Base-by-base conservation (phyloP, 2,797 vertebrate species). In the Pangasius djambal region DNA sequence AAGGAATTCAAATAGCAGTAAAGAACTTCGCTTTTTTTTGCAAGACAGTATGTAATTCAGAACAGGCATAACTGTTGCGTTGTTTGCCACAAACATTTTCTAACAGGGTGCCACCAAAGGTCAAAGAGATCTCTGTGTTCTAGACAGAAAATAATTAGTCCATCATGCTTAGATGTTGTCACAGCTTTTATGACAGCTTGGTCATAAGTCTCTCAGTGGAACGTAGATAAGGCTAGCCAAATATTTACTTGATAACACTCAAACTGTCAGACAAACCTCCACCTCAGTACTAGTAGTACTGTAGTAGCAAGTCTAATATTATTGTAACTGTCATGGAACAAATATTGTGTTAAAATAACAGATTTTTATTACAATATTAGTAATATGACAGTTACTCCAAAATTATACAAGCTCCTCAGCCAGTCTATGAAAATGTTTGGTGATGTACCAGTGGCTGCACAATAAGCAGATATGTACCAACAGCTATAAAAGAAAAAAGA, bases 181-280 rank as follows among this genome's bases (percentile, higher is more conserved):
- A 77, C 50, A 81, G 70, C 48, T 67, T 88, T 90, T 92, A 90
- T 37, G 44, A 70, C 67, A 89, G 85, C 89, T 61, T 67, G 67
- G 87, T 86, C 87, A 83, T 78, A 90, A 89, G 88, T 89, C 87
- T 83, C 61, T 90, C 88, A 91, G 79, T 59, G 87, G 82, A 88
- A 89, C 84, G n/a, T 77, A 88, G 90, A 92, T 92, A 90, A 88
- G 84, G 95, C 93, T 86, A 90, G 91, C 91, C 93, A 96, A 96
- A 96, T 95, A 96, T 96, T 96, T 95, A 95, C 93, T 93, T 93
- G 94, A 94, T 93, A 94, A 90, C 93, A 95, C 94, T 93, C 37
- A 59, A 34, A 34, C 50, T 94, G 95, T 94, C 95, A 94, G 93
- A 94, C 94, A 88, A 72, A 28, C 44, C 70, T 89, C 75, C 75